phyloP scores from a whole-genome alignment of 2,797 vertebrate genomes.

The Psittacula derbiana region DNA sequence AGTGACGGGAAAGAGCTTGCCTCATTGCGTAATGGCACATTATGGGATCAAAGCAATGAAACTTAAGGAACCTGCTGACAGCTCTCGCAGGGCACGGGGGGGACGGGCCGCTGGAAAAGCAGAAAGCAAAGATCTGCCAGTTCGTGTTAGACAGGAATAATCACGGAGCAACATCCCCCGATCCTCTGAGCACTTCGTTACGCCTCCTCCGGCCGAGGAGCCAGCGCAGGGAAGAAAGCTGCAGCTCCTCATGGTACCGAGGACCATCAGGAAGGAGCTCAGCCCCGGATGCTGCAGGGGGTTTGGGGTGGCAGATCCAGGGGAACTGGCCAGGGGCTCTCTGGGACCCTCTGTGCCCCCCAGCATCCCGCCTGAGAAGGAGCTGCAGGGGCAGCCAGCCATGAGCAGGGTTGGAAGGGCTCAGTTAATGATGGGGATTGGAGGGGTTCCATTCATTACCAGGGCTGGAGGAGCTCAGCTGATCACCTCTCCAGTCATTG shows the following conservation, averaged over 20 bases:
- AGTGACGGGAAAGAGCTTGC: conserved; percentile 48
- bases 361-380: fast-evolving
- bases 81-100: not conserved
- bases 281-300: not conserved
- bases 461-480: not conserved
- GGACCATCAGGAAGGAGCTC: fast-evolving
- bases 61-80: conserved; percentile 60
- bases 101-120: not conserved
- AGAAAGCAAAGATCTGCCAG: not conserved
- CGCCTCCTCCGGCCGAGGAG: not conserved
- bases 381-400: not conserved
- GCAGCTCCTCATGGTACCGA: not conserved
- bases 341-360: not conserved
- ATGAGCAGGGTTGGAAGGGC: not conserved
- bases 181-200: not conserved
- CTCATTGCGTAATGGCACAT: conserved; percentile 14
- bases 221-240: fast-evolving
- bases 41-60: conserved; percentile 71
- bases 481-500: not conserved
- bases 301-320: fast-evolving
- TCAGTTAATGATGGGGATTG: not conserved
- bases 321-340: fast-evolving
- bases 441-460: not conserved
- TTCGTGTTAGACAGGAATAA: conserved; percentile 17
- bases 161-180: not conserved